Conservation (phyloP, 2,113 vertebrate genomes). For the Ochotona princeps region DNA sequence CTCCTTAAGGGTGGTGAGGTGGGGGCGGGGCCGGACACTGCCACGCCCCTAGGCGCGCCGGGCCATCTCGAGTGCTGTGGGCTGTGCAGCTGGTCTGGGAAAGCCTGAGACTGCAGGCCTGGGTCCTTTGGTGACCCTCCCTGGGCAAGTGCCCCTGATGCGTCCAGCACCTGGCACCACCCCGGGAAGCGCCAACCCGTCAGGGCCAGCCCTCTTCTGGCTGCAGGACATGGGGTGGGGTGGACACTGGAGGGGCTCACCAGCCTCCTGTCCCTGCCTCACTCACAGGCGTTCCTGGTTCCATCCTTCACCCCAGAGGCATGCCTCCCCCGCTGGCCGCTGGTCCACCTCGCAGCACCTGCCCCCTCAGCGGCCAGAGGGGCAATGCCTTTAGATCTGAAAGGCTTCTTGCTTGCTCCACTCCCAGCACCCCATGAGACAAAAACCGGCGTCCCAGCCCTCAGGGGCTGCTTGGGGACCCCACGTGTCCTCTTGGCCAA, state of each 20-base stretch:
- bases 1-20: conserved; percentile 77
- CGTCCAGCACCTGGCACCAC: too few species aligned
- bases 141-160: neutral
- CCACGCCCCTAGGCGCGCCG: too few species aligned
- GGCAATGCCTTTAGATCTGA: too few species aligned
- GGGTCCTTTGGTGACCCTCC: neutral
- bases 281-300: too few species aligned
- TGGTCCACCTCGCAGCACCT: neutral
- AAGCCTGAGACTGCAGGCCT: neutral
- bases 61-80: neutral
- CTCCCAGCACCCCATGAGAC: too few species aligned
- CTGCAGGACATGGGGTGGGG: neutral
- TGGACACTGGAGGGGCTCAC: neutral
- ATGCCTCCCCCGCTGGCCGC: neutral
- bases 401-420: too few species aligned
- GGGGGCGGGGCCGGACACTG: neutral
- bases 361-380: conserved; percentile 87
- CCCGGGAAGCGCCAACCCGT: neutral
- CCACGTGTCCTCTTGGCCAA: too few species aligned
- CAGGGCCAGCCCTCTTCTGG: neutral
- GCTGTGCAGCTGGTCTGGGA: neutral
- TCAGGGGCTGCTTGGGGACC: too few species aligned
- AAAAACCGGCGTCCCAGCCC: too few species aligned
- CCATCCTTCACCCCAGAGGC: too few species aligned
- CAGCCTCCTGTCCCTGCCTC: too few species aligned